phyloP scores from a whole-genome alignment of 2,113 vertebrate species.

The Malurus cyaneus region DNA sequence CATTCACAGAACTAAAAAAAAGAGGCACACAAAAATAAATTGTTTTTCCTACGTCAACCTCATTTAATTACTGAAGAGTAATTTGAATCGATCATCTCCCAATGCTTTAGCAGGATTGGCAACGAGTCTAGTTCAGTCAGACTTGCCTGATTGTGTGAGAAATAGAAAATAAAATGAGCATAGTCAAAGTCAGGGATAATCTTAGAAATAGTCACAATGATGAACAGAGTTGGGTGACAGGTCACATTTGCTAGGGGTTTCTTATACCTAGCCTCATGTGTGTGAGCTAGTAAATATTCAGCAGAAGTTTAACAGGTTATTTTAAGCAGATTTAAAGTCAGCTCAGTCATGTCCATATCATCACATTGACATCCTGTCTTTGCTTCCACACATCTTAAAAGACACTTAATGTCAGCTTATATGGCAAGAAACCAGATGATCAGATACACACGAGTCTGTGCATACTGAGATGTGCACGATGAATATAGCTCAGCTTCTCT shows the following conservation, averaged over 20 bases:
- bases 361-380: neutral
- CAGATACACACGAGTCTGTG: neutral
- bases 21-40: conserved; percentile 35
- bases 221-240: conserved; percentile 29
- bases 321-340: conserved; percentile 44
- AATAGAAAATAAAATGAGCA: conserved; percentile 52
- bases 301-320: conserved; percentile 12
- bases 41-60: neutral
- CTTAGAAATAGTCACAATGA: conserved; percentile 39
- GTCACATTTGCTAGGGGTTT: neutral
- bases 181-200: conserved; percentile 29
- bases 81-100: conserved; percentile 7
- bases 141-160: conserved; percentile 6
- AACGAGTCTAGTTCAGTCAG: conserved; percentile 13
- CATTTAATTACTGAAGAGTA: conserved; percentile 25
- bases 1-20: neutral
- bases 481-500: neutral
- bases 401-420: neutral
- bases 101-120: neutral
- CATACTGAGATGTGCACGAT: neutral
- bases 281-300: conserved; percentile 54
- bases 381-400: neutral
- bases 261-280: neutral
- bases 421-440: neutral
- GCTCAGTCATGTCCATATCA: conserved; percentile 14